Conservation (phyloP, 1,140 invertebrate species). For the Nasonia giraulti region DNA sequence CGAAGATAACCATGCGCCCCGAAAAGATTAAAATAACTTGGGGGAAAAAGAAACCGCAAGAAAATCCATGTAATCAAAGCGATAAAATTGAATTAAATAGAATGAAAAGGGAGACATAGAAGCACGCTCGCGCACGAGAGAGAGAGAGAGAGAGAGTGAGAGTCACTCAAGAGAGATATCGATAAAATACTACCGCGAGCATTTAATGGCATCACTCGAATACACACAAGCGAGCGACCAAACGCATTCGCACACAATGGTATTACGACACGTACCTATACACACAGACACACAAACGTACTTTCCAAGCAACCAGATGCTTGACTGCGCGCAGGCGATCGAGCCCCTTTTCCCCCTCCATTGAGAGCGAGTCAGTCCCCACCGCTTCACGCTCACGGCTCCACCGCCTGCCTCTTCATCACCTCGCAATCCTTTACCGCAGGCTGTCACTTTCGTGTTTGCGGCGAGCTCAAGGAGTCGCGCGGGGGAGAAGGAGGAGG, state of each 20-base stretch:
- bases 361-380: not conserved
- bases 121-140: not conserved
- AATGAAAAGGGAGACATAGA: slow-evolving; percentile 27
- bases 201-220: slow-evolving; percentile 68
- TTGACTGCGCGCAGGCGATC: slow-evolving; percentile 62
- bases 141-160: slow-evolving; percentile 39
- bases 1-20: not conserved
- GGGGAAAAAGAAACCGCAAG: not conserved
- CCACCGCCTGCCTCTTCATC: slow-evolving; percentile 54
- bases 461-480: slow-evolving; percentile 57
- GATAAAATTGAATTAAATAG: slow-evolving; percentile 42
- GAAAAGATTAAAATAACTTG: not conserved
- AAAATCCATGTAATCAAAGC: slow-evolving; percentile 40
- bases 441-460: slow-evolving; percentile 62
- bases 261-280: slow-evolving; percentile 33
- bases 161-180: slow-evolving; percentile 51
- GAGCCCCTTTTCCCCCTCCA: slow-evolving; percentile 47
- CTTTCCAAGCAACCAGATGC: slow-evolving; percentile 61
- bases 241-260: not conserved
- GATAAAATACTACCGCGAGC: slow-evolving; percentile 62
- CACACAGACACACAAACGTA: slow-evolving; percentile 38
- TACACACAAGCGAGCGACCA: slow-evolving; percentile 60
- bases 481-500: slow-evolving; percentile 37
- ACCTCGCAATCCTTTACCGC: slow-evolving; percentile 51
- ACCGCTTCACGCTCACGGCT: not conserved